phyloP scores from a whole-genome alignment of 2,113 vertebrate genomes.

The Cisticola juncidis region DNA sequence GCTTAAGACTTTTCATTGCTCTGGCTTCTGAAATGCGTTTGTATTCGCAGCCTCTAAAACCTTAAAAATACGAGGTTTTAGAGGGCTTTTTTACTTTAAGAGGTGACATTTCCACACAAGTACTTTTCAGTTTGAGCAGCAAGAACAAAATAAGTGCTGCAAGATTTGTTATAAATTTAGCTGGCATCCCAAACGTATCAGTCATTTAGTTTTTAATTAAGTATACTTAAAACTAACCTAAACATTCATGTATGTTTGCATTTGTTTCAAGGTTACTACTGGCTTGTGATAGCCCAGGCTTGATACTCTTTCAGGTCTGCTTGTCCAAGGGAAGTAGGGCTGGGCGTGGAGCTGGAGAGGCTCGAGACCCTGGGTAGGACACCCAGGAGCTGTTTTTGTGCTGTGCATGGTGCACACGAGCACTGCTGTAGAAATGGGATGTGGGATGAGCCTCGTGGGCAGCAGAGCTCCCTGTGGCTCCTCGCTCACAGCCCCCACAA shows the following conservation, averaged over 20 bases:
- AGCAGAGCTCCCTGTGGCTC: not conserved
- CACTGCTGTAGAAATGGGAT: not conserved
- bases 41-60: not conserved
- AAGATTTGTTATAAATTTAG: not conserved
- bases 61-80: not conserved
- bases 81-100: not conserved
- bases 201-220: not conserved
- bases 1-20: not conserved
- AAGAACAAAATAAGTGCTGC: not conserved
- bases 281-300: not conserved
- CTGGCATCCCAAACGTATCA: not conserved
- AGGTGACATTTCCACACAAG: not conserved
- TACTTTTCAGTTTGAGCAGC: not conserved
- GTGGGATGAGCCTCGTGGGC: not conserved
- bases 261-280: not conserved
- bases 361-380: not conserved
- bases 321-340: not conserved
- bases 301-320: not conserved
- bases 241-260: accelerated
- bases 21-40: not conserved
- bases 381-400: not conserved
- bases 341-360: not conserved
- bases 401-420: not conserved
- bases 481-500: accelerated
- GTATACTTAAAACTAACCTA: not conserved